A percentile compares a stretch with the other conserved stretches of the same genome.
phyloP scores from a whole-genome alignment of 2,888 invertebrate genomes.

The Pilophorus perplexus region DNA sequence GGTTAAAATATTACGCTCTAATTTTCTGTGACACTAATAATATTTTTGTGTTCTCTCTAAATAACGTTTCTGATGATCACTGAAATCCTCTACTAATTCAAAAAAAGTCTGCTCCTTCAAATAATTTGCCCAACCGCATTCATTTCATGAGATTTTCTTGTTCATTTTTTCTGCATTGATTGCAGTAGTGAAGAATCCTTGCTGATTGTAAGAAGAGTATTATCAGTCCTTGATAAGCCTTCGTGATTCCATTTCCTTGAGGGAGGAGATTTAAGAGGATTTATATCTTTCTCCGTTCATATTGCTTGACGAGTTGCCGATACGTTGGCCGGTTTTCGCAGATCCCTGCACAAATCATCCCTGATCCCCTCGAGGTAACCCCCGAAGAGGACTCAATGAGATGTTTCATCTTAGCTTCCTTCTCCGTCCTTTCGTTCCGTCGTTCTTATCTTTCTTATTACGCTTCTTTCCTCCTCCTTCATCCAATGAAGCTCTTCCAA shows the following conservation, averaged over 20 bases:
- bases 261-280: constrained; percentile 29
- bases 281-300: constrained; percentile 24
- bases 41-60: too few relatives aligned
- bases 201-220: constrained; percentile 32
- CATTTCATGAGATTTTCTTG: too few relatives aligned
- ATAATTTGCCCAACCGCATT: too few relatives aligned
- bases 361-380: constrained; percentile 33
- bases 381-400: constrained; percentile 4
- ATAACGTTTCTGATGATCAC: too few relatives aligned
- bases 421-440: neutral
- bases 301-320: constrained; percentile 36
- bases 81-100: too few relatives aligned
- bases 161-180: too few relatives aligned
- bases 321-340: constrained; percentile 16
- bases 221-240: constrained; percentile 22
- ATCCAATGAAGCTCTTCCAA: constrained; percentile 9
- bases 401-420: constrained; percentile 25
- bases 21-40: too few relatives aligned
- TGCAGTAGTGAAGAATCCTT: neutral
- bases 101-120: too few relatives aligned
- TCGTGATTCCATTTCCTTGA: constrained; percentile 25
- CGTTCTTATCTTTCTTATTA: neutral
- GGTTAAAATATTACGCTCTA: too few relatives aligned
- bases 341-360: constrained; percentile 34
- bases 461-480: neutral